Conservation (phyloP, 2,113 vertebrate species). For the Corythornis madagascariensis region DNA sequence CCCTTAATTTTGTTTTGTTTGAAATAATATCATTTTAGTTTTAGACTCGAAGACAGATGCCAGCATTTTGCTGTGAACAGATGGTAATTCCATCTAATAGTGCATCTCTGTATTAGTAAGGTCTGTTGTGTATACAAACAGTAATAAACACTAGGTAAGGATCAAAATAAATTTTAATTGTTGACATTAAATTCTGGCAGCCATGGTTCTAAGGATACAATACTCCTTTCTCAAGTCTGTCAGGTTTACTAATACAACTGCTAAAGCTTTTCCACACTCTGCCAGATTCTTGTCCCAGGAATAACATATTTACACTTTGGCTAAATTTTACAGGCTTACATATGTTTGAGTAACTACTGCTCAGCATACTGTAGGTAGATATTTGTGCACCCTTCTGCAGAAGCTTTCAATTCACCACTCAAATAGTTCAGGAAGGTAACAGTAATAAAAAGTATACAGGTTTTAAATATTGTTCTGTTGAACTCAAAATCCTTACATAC, state of each 20-base stretch:
- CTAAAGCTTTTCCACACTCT: slow-evolving; percentile 59
- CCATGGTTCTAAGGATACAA: slow-evolving; percentile 76
- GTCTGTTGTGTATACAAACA: slow-evolving; percentile 92
- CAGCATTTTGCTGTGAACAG: slow-evolving; percentile 87
- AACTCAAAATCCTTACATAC: background rate
- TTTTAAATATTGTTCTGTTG: background rate
- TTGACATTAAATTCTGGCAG: slow-evolving; percentile 92
- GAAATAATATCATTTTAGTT: slow-evolving; percentile 88
- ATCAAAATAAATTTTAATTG: slow-evolving; percentile 93
- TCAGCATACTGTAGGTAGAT: background rate
- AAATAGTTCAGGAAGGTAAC: background rate
- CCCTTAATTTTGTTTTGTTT: slow-evolving; percentile 85
- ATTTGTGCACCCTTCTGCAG: background rate
- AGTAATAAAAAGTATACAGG: background rate
- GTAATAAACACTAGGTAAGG: slow-evolving; percentile 91
- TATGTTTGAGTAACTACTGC: background rate
- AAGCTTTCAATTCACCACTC: background rate
- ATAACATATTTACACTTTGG: slow-evolving; percentile 32
- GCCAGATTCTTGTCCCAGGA: slow-evolving; percentile 56
- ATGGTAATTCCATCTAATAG: slow-evolving; percentile 92
- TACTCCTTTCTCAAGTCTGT: slow-evolving; percentile 80
- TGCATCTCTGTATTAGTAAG: slow-evolving; percentile 89
- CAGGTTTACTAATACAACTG: slow-evolving; percentile 74
- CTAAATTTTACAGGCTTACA: slow-evolving; percentile 13
- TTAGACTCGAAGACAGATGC: slow-evolving; percentile 86